Evolutionary conservation across 2,888 invertebrate genomes (phyloP).

Genomic region (Nephrotoma guestfalica): DNA sequence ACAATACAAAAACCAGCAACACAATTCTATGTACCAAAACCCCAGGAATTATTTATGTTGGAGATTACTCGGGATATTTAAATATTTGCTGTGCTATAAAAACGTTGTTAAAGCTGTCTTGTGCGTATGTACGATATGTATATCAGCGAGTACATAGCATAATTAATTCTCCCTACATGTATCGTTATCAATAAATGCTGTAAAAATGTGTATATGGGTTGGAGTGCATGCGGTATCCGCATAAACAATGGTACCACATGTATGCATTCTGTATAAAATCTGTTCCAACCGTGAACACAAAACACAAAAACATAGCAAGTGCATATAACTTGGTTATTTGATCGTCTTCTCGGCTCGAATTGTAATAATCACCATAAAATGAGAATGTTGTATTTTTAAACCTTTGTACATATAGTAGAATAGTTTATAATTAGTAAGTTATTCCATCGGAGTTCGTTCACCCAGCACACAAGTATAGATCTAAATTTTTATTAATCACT

Average conservation of each 20-base stretch:
- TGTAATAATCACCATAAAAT: not conserved
- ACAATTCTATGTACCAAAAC: not conserved
- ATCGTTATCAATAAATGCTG: not conserved
- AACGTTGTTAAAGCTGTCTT: not conserved
- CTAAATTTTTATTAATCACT: not conserved
- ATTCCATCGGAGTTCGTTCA: not conserved
- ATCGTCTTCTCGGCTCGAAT: not conserved
- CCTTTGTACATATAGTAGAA: not conserved
- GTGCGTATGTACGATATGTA: not conserved
- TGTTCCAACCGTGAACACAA: not conserved
- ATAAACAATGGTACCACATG: not conserved
- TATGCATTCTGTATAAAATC: not conserved
- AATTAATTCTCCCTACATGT: not conserved
- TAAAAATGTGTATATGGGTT: not conserved
- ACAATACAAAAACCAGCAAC: not conserved
- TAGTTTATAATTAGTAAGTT: not conserved
- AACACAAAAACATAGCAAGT: not conserved
- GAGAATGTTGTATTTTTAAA: not conserved
- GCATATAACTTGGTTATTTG: not conserved
- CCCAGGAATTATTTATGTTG: not conserved
- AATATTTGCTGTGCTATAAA: not conserved
- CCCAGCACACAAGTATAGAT: not conserved
- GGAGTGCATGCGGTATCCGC: not conserved
- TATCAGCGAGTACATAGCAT: not conserved
- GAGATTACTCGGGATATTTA: not conserved